Evolutionary conservation across 2,113 vertebrate species (phyloP).

Genomic region (Octodon degus): DNA sequence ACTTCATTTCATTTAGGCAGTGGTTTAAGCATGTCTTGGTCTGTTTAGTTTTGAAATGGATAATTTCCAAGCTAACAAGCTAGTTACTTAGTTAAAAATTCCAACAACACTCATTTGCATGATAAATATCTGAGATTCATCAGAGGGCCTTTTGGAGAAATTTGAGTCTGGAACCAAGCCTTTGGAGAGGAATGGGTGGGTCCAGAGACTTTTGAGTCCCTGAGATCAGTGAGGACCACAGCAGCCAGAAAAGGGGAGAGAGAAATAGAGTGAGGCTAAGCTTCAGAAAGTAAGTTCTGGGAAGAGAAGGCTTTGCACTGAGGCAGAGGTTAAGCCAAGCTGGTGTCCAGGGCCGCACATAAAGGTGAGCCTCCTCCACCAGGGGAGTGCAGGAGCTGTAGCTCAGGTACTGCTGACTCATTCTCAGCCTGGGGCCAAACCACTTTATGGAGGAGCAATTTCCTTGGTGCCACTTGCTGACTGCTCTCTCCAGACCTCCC

Average conservation of each 20-base stretch:
- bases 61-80: not conserved
- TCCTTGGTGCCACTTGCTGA: slow-evolving; percentile 38
- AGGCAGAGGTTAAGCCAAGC: not conserved
- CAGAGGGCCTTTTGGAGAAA: not conserved
- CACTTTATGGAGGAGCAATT: slow-evolving; percentile 18
- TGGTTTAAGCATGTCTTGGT: slow-evolving; percentile 1
- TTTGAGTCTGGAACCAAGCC: not conserved
- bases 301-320: not conserved
- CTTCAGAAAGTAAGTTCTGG: not conserved
- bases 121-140: not conserved
- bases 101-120: not conserved
- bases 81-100: not conserved
- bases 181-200: not conserved
- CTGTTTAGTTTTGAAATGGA: slow-evolving; percentile 4
- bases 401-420: slow-evolving; percentile 74
- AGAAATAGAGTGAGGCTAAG: not conserved
- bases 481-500: slow-evolving; percentile 49
- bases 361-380: not conserved
- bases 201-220: not conserved
- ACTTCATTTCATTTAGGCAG: not conserved
- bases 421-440: slow-evolving; percentile 43
- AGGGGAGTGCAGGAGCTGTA: not conserved
- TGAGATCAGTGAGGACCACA: not conserved
- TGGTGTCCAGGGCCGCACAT: not conserved
- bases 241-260: not conserved